These are phyloP conservation scores for Lepeophtheirus salmonis DNA, from an alignment of 1,140 invertebrate species.

Conservation along the genomic window DNA sequence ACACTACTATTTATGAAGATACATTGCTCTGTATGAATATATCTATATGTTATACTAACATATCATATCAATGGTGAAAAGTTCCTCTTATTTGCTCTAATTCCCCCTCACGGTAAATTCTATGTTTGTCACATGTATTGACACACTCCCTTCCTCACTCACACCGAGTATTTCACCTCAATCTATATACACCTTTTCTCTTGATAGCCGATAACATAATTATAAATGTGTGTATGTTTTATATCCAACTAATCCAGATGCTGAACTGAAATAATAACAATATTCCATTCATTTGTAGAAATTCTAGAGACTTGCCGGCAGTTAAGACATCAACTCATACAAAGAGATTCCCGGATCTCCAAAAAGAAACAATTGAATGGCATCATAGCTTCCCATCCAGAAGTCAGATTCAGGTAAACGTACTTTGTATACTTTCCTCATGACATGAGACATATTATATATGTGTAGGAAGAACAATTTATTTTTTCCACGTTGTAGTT, in stretches of 20 bases:
- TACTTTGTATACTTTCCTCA: neutral
- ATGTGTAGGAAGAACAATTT: neutral
- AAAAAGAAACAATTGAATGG: no score
- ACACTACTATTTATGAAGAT: no score
- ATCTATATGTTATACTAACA: no score
- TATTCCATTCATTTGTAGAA: neutral
- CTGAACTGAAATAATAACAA: neutral
- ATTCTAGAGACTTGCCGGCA: neutral
- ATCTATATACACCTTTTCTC: neutral
- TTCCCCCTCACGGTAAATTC: no score
- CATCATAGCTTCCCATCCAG: neutral
- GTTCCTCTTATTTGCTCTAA: no score
- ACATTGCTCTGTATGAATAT: no score
- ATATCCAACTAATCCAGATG: neutral
- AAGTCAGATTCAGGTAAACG: neutral
- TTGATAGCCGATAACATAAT: no score
- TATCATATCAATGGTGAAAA: no score
- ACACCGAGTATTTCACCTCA: no score
- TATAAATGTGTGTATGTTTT: neutral
- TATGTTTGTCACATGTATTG: no score
- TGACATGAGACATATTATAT: neutral
- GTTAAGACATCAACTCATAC: neutral
- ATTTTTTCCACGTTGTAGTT: neutral
- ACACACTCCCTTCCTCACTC: no score
- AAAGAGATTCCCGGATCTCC: neutral